Evolutionary conservation across 2,797 vertebrate genomes (phyloP).

Genomic region (Ataeniobius toweri): DNA sequence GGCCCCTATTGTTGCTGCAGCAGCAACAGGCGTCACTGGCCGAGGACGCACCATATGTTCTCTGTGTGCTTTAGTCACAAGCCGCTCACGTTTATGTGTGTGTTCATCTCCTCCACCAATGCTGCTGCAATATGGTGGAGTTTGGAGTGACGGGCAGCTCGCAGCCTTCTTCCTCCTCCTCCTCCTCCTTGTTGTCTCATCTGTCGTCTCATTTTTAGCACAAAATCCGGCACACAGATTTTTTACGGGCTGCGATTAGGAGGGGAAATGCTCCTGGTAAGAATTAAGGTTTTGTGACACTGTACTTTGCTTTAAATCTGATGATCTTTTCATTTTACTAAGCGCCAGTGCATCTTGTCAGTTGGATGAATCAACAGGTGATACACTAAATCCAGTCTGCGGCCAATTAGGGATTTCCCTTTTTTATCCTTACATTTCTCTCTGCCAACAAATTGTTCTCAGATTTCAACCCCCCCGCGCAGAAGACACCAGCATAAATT

Average conservation of each 20-base stretch:
- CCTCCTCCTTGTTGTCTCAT: constrained; percentile 58
- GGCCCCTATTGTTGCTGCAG: constrained; percentile 90
- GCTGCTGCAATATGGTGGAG: constrained; percentile 86
- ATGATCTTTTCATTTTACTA: neutral
- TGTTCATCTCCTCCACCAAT: constrained; percentile 84
- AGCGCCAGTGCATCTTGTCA: neutral
- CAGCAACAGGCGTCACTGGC: constrained; percentile 92
- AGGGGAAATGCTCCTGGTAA: constrained; percentile 42
- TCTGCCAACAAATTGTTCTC: neutral
- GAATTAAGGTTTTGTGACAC: constrained; percentile 41
- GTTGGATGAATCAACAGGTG: constrained; percentile 68
- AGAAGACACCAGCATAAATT: neutral
- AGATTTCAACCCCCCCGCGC: neutral
- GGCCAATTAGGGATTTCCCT: neutral
- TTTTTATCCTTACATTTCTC: too few relatives aligned
- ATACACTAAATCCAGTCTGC: constrained; percentile 1
- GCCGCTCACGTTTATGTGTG: constrained; percentile 72
- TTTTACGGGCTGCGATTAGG: constrained; percentile 47
- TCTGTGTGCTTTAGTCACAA: constrained; percentile 88
- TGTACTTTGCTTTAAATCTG: constrained; percentile 3
- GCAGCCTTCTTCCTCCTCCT: constrained; percentile 54
- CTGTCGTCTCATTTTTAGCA: constrained; percentile 61
- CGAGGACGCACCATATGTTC: constrained; percentile 95
- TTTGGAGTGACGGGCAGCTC: constrained; percentile 76
- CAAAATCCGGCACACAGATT: constrained; percentile 57